phyloP scores from a whole-genome alignment of 2,113 vertebrate species.

The Lophius piscatorius region DNA sequence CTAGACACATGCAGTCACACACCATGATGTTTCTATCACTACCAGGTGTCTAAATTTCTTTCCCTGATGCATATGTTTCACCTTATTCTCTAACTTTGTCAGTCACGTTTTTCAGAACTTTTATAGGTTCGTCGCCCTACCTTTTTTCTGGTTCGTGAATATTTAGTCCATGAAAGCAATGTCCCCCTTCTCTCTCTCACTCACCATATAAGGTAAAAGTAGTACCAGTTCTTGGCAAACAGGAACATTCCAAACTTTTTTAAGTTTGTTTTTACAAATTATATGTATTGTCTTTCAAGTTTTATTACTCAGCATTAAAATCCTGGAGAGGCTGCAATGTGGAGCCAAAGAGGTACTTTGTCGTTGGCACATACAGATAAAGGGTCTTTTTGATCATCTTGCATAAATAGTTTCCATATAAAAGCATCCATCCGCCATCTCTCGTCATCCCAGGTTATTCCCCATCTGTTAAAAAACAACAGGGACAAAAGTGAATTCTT shows the following conservation, averaged over 20 bases:
- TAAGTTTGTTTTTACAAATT: slow-evolving; percentile 55
- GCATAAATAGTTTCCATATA: slow-evolving; percentile 56
- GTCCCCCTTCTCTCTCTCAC: slow-evolving; percentile 31
- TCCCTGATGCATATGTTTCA: slow-evolving; percentile 18
- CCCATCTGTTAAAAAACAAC: slow-evolving; percentile 83
- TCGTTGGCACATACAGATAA: slow-evolving; percentile 60
- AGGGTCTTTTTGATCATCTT: slow-evolving; percentile 64
- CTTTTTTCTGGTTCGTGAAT: slow-evolving; percentile 36
- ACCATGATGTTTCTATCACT: slow-evolving; percentile 34
- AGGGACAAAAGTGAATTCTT: slow-evolving; percentile 57
- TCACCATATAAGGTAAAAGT: slow-evolving; percentile 66
- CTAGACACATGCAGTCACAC: slow-evolving; percentile 16
- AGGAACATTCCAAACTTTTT: slow-evolving; percentile 62
- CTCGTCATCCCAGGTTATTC: slow-evolving; percentile 80
- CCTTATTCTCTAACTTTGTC: slow-evolving; percentile 11
- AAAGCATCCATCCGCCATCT: slow-evolving; percentile 57
- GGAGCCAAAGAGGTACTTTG: slow-evolving; percentile 58
- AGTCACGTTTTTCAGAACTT: slow-evolving; percentile 32
- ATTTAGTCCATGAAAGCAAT: slow-evolving; percentile 20
- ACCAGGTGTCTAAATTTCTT: slow-evolving; percentile 15
- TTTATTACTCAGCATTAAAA: slow-evolving; percentile 53
- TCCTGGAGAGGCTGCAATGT: slow-evolving; percentile 57
- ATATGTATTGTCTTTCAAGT: slow-evolving; percentile 65
- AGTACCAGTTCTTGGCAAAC: slow-evolving; percentile 71
- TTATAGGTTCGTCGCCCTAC: slow-evolving; percentile 20